Evolutionary conservation across 2,797 vertebrate genomes (phyloP).

Genomic region (Tenualosa ilisha): DNA sequence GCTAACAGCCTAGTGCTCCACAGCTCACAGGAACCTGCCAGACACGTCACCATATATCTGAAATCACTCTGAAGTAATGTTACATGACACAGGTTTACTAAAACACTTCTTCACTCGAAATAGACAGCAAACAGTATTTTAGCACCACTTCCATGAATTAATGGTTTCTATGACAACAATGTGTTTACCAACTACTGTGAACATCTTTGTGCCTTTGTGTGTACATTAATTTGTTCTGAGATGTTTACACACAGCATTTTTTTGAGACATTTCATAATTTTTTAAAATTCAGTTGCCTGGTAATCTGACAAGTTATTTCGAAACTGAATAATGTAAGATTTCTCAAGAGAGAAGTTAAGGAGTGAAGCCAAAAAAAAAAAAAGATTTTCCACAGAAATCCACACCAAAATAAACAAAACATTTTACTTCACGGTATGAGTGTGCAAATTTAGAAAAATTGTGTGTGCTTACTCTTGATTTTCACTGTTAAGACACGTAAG

Average conservation of each 20-base stretch:
- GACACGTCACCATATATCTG: background rate
- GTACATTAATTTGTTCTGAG: background rate
- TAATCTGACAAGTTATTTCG: background rate
- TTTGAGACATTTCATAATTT: background rate
- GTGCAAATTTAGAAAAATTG: background rate
- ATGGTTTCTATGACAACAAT: background rate
- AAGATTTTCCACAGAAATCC: background rate
- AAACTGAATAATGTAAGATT: background rate
- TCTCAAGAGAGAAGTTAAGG: background rate
- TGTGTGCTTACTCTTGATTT: background rate
- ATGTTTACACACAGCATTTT: background rate
- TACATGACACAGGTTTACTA: background rate
- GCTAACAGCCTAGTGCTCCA: background rate
- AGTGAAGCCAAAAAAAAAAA: background rate
- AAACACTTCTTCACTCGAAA: background rate
- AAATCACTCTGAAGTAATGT: background rate
- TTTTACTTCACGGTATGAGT: background rate
- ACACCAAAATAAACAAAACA: background rate
- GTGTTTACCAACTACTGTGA: background rate
- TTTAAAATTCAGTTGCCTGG: conserved; percentile 1
- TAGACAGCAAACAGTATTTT: background rate
- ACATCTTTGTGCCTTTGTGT: background rate
- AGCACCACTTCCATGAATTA: background rate
- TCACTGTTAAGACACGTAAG: background rate
- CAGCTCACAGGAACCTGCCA: background rate